Base-by-base conservation (phyloP, 1,140 invertebrate species). In the Diabrotica undecimpunctata region DNA sequence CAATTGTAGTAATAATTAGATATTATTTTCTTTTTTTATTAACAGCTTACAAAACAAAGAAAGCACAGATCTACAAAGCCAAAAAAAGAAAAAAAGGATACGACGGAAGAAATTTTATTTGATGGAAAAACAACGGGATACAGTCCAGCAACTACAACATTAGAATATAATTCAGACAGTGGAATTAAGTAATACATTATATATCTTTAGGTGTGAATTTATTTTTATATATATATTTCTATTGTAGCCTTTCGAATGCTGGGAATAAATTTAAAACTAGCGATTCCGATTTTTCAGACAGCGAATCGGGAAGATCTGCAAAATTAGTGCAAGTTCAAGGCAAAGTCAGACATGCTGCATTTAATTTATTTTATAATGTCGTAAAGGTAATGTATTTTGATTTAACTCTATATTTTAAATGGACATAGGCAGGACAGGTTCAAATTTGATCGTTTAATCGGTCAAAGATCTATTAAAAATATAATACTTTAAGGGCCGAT, bases 261-360 rank as follows among this genome's bases (percentile, higher is more conserved):
- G 38, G 14, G 5, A 38, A 38, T 13, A 58, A 12, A 14, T n/a
- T 70, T 25, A 70, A 74, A 69, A 84, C 77, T 10, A 86, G 82
- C 74, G 84, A 81, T 73, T 85, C 81, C 0, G 84, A 85, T 71
- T 80, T 78, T 66, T 84, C 81, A 3, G 84, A 82, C 69, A 77
- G 77, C 10, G 81, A 85, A 69, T 74, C 70, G 11, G 74, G 70
- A 25, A 80, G 75, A 64, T 61, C 68, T 35, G 61, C 71, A 35
- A 69, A 77, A 68, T 36, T 76, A 3, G 61, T 66, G 13, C 56
- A 64, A 6, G 69, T 73, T 7, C 77, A 82, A 54, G 78, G 78
- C 8, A 82, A 79, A 74, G 73, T 86, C 8, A 77, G 85, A 50
- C 63, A 84, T 10, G 80, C 82, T 51, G 79, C 85, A 5, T 66